phyloP scores from a whole-genome alignment of 2,888 invertebrate genomes.

The Ectemnius continuus region DNA sequence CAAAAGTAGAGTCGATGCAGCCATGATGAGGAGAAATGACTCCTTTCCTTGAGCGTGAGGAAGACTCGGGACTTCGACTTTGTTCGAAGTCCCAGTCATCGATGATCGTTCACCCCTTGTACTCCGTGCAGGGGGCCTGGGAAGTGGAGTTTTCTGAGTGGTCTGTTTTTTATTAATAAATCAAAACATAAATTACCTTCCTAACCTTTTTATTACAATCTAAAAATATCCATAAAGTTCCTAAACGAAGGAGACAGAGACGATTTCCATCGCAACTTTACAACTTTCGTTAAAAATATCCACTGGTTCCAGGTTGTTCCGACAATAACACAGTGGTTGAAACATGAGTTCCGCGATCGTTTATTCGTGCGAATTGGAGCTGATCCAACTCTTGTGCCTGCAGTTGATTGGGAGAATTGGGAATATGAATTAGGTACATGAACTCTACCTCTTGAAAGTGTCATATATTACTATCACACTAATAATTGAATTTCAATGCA shows the following conservation, averaged over 20 bases:
- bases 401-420: constrained; percentile 84
- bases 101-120: constrained; percentile 73
- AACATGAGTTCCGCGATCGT: constrained; percentile 73
- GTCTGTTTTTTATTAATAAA: constrained; percentile 40
- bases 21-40: constrained; percentile 82
- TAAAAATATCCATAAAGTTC: not conserved
- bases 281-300: not conserved
- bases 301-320: constrained; percentile 70
- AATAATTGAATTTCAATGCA: constrained; percentile 53
- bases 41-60: constrained; percentile 78
- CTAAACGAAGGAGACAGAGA: too few species aligned
- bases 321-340: constrained; percentile 85
- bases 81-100: constrained; percentile 63
- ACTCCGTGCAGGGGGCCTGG: constrained; percentile 64
- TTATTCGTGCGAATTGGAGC: constrained; percentile 84
- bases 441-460: not conserved
- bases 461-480: constrained; percentile 15
- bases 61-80: constrained; percentile 60
- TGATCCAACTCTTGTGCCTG: constrained; percentile 86
- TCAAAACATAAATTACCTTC: constrained; percentile 23
- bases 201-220: not conserved
- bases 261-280: too few species aligned
- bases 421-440: constrained; percentile 79
- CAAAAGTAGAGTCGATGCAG: constrained; percentile 79
- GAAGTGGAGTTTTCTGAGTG: constrained; percentile 71